Percentiles rank a stretch among this genome's conserved stretches.
These are phyloP conservation scores for Florisuga fusca DNA, from an alignment of 2,797 vertebrate genomes.

Conservation along the genomic window DNA sequence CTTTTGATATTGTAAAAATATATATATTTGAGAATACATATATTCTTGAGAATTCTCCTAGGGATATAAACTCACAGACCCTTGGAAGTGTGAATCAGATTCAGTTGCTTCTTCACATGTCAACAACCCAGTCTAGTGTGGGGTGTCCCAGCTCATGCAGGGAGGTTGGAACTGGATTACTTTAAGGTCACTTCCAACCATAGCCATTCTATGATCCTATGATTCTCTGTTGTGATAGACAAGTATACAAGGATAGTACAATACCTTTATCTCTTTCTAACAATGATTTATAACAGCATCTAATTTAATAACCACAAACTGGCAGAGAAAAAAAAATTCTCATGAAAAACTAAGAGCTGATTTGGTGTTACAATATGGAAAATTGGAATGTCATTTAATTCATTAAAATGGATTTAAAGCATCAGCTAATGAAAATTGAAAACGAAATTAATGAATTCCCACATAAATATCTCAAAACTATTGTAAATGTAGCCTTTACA, in stretches of 20 bases:
- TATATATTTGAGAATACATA: too few relatives aligned
- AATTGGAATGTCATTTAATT: neutral
- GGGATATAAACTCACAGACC: neutral
- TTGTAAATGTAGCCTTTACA: accelerated
- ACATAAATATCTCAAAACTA: neutral
- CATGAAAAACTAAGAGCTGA: neutral
- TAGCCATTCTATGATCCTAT: too few relatives aligned
- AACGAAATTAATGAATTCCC: neutral
- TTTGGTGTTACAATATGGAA: neutral
- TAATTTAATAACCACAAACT: neutral
- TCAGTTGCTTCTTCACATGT: neutral
- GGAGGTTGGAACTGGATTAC: too few relatives aligned
- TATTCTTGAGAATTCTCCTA: neutral
- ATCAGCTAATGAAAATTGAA: neutral
- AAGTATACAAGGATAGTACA: neutral
- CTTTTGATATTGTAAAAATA: neutral
- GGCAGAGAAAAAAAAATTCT: neutral
- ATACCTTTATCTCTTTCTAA: neutral
- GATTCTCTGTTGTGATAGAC: neutral
- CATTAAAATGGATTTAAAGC: neutral
- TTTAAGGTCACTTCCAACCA: too few relatives aligned
- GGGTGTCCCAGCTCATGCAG: too few relatives aligned
- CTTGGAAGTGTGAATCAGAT: neutral
- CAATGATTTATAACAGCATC: neutral
- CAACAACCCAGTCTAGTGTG: too few relatives aligned